Evolutionary conservation across 2,797 vertebrate genomes (phyloP), one percentile per base, ranked within the genome.

Genomic region (Melanotaenia parkinsoni): DNA sequence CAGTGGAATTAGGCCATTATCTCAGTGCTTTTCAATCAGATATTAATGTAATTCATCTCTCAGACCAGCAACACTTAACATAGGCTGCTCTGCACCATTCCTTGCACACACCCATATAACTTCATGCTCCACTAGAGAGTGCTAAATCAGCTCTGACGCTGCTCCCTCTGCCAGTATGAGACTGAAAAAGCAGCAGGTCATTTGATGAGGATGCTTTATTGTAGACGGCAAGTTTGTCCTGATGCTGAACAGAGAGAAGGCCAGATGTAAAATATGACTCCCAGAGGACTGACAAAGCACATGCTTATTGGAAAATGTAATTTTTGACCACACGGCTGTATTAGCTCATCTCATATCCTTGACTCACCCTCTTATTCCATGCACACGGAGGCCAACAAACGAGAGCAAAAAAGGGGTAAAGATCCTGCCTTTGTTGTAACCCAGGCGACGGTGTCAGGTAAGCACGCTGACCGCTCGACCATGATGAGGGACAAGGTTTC

Each of bases 341-440:
- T 89, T 70, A 81, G 74, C 65, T 87, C 84, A 80, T 85, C 58
- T 58, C 40, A 38, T 63, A 79, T 84, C 88, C 89, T 86, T 51
- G 14, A 26, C 54, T 85, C 45, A 84, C 37, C 79, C 81, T 57
- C 35, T 58, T 20, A 58, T 69, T 68, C 33, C 28, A 68, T 61
- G 54, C 67, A 56, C 24, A 22, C 9, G 0, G 5, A 50, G 61
- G 14, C 43, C 62, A 74, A 26, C 37, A 37, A 64, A 51, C 56
- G 30, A 40, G 64, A 33, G 9, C 11, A 22, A 24, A 58, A 18
- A 53, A 37, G 65, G 3, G 63, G 67, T 20, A 12, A 64, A 56
- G 28, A 61, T 11, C 40, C 53, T 30, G 64, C n/a, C 63, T 83
- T 78, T 86, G 68, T 79, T 38, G 47, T 40, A 26, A 72, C 40